Evolutionary conservation across 1,140 invertebrate genomes (phyloP).

Genomic region (Sinonovacula constricta): DNA sequence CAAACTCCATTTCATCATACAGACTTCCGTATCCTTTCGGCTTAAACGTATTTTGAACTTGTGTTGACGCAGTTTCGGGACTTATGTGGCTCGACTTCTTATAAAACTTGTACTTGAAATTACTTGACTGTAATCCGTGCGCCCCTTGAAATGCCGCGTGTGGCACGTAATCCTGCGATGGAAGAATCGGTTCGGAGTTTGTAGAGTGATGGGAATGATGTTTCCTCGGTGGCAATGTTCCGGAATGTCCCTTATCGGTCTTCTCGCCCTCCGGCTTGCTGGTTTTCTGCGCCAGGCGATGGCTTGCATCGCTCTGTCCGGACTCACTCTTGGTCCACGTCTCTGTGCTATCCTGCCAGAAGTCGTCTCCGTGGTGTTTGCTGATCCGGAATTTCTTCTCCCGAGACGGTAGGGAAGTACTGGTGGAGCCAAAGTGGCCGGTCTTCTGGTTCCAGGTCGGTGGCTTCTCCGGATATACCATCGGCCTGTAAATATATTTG

Average conservation of each 20-base stretch:
- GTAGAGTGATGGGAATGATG: not conserved
- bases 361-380: slow-evolving; percentile 3
- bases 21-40: slow-evolving; percentile 48
- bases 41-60: slow-evolving; percentile 14
- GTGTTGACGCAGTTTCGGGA: not conserved
- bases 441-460: slow-evolving; percentile 8
- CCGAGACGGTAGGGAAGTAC: not conserved
- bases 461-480: slow-evolving; percentile 43
- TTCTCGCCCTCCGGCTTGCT: not conserved
- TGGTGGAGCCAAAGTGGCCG: not conserved
- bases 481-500: slow-evolving; percentile 43
- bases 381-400: slow-evolving; percentile 26
- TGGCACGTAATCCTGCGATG: slow-evolving; percentile 30
- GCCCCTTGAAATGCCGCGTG: slow-evolving; percentile 34
- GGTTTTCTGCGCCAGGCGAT: too few species aligned
- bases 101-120: slow-evolving; percentile 46
- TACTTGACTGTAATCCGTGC: slow-evolving; percentile 10
- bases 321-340: slow-evolving; percentile 19
- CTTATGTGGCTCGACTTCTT: slow-evolving; percentile 1
- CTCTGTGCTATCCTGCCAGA: slow-evolving; percentile 36
- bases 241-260: not conserved
- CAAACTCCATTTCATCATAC: slow-evolving; percentile 46
- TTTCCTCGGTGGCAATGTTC: not conserved
- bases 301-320: too few species aligned
- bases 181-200: not conserved